These are phyloP conservation scores for Pseudomyrmex pallidus DNA, from an alignment of 1,140 invertebrate genomes.

Conservation along the genomic window DNA sequence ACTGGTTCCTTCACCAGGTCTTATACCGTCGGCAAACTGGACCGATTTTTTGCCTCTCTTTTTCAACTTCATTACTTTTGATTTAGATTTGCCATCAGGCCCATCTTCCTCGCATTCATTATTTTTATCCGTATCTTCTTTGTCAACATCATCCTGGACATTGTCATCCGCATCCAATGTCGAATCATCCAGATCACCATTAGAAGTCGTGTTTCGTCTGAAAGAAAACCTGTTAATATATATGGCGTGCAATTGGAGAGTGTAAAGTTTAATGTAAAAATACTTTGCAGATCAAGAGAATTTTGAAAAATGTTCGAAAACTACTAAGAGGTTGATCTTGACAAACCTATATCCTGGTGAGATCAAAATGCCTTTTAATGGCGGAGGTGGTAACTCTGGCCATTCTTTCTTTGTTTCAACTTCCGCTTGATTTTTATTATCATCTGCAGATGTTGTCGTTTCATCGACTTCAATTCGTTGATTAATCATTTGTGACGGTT, in stretches of 20 bases:
- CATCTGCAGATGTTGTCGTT: constrained; percentile 2
- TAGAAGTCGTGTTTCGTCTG: constrained; percentile 71
- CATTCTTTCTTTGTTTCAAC: constrained; percentile 61
- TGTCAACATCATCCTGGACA: constrained; percentile 65
- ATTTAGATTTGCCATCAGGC: constrained; percentile 52
- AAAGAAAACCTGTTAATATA: constrained; percentile 46
- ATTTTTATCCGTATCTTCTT: constrained; percentile 69
- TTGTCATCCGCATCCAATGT: constrained; percentile 67
- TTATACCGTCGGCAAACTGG: constrained; percentile 88
- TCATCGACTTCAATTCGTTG: constrained; percentile 71
- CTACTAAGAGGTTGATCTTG: constrained; percentile 34
- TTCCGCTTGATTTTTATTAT: constrained; percentile 28
- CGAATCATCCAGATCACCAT: constrained; percentile 73
- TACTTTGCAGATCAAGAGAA: not conserved
- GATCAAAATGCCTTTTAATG: constrained; percentile 85
- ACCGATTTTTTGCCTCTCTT: constrained; percentile 84
- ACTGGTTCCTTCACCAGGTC: constrained; percentile 88
- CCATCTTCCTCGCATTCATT: constrained; percentile 49
- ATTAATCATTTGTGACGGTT: constrained; percentile 68
- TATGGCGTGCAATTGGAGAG: constrained; percentile 8
- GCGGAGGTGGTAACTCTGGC: constrained; percentile 74
- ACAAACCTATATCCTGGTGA: constrained; percentile 84
- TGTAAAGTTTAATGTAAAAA: not conserved
- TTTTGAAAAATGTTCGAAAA: not conserved
- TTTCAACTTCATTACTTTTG: constrained; percentile 50